A percentile compares a stretch with the other conserved stretches of the same genome.
Conservation (phyloP, 2,888 invertebrate species). For the Epinotia brunnichana region DNA sequence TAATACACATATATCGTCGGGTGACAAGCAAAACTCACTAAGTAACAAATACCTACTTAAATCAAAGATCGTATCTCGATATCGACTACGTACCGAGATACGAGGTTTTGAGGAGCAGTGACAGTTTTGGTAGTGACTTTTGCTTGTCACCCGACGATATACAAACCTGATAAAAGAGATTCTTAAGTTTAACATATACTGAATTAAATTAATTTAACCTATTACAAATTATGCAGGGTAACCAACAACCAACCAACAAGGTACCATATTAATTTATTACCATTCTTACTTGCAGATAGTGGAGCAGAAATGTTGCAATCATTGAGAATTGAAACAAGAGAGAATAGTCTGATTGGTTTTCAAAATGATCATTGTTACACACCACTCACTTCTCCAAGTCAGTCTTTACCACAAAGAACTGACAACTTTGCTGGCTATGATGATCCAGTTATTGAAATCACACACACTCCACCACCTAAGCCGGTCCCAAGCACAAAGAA, state of each 20-base stretch:
- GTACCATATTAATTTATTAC: not conserved
- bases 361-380: conserved; percentile 93
- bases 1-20: too few relatives aligned
- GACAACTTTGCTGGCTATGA: conserved; percentile 67
- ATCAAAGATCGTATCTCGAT: too few relatives aligned
- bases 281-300: conserved; percentile 66
- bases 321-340: conserved; percentile 77
- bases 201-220: not conserved
- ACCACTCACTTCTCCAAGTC: conserved; percentile 86
- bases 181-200: too few relatives aligned
- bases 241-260: too few relatives aligned
- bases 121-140: too few relatives aligned
- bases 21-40: too few relatives aligned
- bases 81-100: too few relatives aligned
- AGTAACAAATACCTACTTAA: too few relatives aligned
- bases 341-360: conserved; percentile 85
- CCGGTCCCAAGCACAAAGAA: conserved; percentile 75
- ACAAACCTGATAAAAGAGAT: too few relatives aligned
- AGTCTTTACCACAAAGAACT: conserved; percentile 67
- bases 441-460: conserved; percentile 77
- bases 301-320: conserved; percentile 81
- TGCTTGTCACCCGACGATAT: too few relatives aligned
- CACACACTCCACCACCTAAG: conserved; percentile 74
- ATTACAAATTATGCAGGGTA: not conserved
- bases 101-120: too few relatives aligned